Percentiles rank a stretch among this genome's conserved stretches.
Conservation (phyloP, 2,797 vertebrate genomes). For the Enteromius mattozi region DNA sequence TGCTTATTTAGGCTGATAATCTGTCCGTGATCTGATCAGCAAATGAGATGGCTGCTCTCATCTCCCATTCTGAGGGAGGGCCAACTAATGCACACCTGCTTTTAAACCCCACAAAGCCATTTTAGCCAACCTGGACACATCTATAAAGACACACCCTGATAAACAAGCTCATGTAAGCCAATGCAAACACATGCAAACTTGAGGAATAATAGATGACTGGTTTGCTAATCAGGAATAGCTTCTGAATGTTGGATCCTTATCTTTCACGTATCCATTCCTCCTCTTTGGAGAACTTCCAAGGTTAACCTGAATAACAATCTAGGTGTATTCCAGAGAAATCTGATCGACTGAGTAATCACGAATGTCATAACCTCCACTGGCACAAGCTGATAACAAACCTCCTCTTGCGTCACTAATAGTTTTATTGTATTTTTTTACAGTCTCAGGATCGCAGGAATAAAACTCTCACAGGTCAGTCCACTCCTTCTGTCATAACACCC, state of each 20-base stretch:
- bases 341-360: not conserved
- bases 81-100: constrained; percentile 22
- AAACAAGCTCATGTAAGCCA: constrained; percentile 29
- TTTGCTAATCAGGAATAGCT: not conserved
- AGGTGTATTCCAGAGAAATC: not conserved
- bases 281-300: constrained; percentile 11
- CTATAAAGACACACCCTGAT: constrained; percentile 48
- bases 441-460: not conserved
- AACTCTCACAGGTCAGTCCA: constrained; percentile 24
- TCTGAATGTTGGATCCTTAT: not conserved
- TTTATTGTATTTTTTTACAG: constrained; percentile 20
- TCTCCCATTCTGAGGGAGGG: constrained; percentile 15
- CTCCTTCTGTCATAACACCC: constrained; percentile 9
- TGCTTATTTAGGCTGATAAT: constrained; percentile 53
- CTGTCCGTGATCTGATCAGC: constrained; percentile 30
- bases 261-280: not conserved
- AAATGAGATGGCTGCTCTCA: constrained; percentile 36
- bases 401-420: constrained; percentile 14
- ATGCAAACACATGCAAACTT: constrained; percentile 10
- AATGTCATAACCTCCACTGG: constrained; percentile 8
- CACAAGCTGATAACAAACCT: constrained; percentile 19
- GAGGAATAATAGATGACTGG: constrained; percentile 11
- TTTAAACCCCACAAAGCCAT: constrained; percentile 47
- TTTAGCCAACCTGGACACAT: constrained; percentile 45
- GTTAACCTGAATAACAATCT: not conserved